Percentiles rank a stretch among this genome's conserved stretches.
Conservation (phyloP, 30 jellyfish, hydroid and myxozoan species). For the Hydractinia symbiolongicarpus region DNA sequence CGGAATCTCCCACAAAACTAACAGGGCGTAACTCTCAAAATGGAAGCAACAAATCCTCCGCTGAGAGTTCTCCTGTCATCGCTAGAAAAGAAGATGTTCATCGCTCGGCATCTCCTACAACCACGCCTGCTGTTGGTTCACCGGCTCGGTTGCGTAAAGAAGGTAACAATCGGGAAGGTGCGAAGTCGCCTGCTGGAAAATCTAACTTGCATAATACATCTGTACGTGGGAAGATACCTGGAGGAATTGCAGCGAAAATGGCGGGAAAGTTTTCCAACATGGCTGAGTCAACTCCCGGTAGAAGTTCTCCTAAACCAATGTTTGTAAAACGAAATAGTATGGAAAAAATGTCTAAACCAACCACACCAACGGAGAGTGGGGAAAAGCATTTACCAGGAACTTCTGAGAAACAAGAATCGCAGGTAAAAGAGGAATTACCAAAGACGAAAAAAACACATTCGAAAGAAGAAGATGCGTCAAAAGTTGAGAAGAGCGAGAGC, state of each 20-base stretch:
- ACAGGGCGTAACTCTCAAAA: neutral
- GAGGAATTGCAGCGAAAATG: slow-evolving; percentile 97
- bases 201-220: slow-evolving; percentile 34
- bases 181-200: slow-evolving; percentile 34
- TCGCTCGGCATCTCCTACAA: neutral
- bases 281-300: neutral
- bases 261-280: slow-evolving; percentile 67
- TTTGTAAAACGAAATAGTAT: neutral
- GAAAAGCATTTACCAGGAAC: neutral
- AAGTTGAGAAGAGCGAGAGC: neutral
- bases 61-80: neutral
- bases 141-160: neutral
- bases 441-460: no score
- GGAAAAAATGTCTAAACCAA: neutral
- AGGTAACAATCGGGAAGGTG: slow-evolving; percentile 25
- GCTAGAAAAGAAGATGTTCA: neutral
- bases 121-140: neutral
- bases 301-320: neutral
- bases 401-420: neutral
- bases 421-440: neutral
- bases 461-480: neutral
- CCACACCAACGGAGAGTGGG: neutral
- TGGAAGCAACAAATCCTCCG: slow-evolving; percentile 9
- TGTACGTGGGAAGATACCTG: slow-evolving; percentile 40
- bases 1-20: slow-evolving; percentile 15